A percentile compares a stretch with the other conserved stretches of the same genome.
These are phyloP conservation scores for Pangasius sanitwongsei DNA, from an alignment of 2,797 vertebrate genomes.

Conservation along the genomic window DNA sequence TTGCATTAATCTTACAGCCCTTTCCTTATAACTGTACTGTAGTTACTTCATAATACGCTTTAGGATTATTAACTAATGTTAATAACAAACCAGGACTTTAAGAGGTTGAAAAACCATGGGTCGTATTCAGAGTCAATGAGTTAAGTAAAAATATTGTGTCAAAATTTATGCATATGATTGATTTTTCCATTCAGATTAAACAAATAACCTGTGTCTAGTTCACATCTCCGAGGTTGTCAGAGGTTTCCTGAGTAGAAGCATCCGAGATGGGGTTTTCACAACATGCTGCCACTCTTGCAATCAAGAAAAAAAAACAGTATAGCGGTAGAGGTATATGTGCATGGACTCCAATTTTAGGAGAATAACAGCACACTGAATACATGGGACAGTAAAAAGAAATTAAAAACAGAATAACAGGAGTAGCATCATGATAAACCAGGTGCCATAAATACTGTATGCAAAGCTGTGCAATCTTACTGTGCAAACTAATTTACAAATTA, in stretches of 20 bases:
- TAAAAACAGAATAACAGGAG: not conserved
- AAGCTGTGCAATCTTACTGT: not conserved
- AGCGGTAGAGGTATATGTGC: not conserved
- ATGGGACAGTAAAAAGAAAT: not conserved
- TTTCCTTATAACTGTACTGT: not conserved
- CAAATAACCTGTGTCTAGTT: not conserved
- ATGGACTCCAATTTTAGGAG: not conserved
- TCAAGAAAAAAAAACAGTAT: not conserved
- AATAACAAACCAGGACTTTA: not conserved
- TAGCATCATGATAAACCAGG: not conserved
- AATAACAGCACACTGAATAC: not conserved
- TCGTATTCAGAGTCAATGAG: not conserved
- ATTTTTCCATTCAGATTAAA: not conserved
- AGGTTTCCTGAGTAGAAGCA: not conserved
- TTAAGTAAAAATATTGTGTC: not conserved
- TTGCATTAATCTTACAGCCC: not conserved
- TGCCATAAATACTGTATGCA: not conserved
- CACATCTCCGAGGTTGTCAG: not conserved
- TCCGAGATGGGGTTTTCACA: not conserved
- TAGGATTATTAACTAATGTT: not conserved
- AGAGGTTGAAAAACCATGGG: not conserved
- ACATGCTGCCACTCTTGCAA: not conserved
- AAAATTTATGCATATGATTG: constrained; percentile 4
- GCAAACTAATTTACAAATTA: not conserved
- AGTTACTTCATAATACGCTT: not conserved